Evolutionary conservation across 2,888 invertebrate species (phyloP), one percentile per base, ranked within the genome.

Genomic region (Tyria jacobaeae): DNA sequence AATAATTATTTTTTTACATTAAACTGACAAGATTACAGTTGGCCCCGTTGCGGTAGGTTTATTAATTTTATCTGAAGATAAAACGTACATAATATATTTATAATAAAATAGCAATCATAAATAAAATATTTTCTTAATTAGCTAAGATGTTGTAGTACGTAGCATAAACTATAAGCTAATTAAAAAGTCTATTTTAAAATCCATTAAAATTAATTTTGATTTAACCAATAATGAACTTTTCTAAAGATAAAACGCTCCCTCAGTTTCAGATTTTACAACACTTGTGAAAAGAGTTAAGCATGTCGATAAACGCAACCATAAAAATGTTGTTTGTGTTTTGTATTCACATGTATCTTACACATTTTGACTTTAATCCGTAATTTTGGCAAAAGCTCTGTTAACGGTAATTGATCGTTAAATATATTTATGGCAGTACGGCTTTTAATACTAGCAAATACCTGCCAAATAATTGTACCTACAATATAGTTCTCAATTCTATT

Each of bases 371-470:
- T 68, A 67, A 67, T 81, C 80, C 80, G 81, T 73, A 60, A 62
- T 64, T 57, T 62, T 37, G 41, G 79, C 72, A 77, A 76, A 56
- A 67, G 69, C 61, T 64, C 62, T 55, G 65, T 64, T 57, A 56
- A 66, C 66, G 64, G 72, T 72, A 75, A 82, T 78, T 79, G 80
- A 73, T 83, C 75, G 66, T 83, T 75, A 82, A 79, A 70, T 27
- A 6, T 27, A 27, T 27, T 27, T 6, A 27, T 27, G 27, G 27
- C 3, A 4, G 27, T 27, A 4, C 6, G 27, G 3, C 67, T 47
- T 63, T 69, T 69, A 66, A 70, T 72, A 66, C 74, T 71, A 74
- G 76, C 69, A 37, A 34, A 73, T 71, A 65, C 62, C 54, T 56
- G 51, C 62, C 41, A 59, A 55, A 49, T 41, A 59, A 71, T 55